These are phyloP conservation scores for Philotrypesis tridentata DNA, from an alignment of 1,140 invertebrate species.

Conservation along the genomic window DNA sequence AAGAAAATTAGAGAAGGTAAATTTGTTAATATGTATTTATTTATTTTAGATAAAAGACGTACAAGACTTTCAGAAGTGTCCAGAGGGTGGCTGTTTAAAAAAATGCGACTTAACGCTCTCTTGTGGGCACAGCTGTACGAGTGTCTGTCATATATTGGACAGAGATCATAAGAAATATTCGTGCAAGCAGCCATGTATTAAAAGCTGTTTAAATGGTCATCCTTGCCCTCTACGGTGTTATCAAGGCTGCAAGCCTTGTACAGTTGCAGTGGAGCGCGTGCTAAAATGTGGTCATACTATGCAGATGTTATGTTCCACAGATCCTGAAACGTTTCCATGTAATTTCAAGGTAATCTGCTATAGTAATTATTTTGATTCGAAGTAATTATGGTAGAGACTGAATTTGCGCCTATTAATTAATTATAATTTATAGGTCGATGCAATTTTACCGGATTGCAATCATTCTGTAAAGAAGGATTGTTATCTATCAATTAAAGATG, in stretches of 20 bases:
- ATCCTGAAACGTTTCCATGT: constrained; percentile 5
- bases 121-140: constrained; percentile 19
- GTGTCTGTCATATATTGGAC: constrained; percentile 14
- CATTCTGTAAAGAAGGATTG: constrained; percentile 8
- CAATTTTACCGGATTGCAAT: constrained; percentile 2
- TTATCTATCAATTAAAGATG: background rate
- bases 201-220: background rate
- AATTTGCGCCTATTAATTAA: background rate
- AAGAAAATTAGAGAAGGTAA: background rate
- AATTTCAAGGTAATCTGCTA: background rate
- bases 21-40: background rate
- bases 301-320: constrained; percentile 7
- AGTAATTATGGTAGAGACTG: background rate
- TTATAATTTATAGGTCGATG: background rate
- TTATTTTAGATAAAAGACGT: background rate
- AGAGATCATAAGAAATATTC: background rate
- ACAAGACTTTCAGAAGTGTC: constrained; percentile 23
- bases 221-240: background rate
- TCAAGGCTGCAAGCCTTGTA: background rate
- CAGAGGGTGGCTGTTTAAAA: constrained; percentile 8
- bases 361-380: constrained; percentile 38
- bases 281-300: constrained; percentile 1
- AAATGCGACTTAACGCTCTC: background rate
- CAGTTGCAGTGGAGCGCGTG: background rate
- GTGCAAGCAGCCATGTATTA: background rate